These are phyloP conservation scores for Pseudococcus jackbeardsleyi DNA, from an alignment of 2,888 invertebrate genomes.

Conservation along the genomic window DNA sequence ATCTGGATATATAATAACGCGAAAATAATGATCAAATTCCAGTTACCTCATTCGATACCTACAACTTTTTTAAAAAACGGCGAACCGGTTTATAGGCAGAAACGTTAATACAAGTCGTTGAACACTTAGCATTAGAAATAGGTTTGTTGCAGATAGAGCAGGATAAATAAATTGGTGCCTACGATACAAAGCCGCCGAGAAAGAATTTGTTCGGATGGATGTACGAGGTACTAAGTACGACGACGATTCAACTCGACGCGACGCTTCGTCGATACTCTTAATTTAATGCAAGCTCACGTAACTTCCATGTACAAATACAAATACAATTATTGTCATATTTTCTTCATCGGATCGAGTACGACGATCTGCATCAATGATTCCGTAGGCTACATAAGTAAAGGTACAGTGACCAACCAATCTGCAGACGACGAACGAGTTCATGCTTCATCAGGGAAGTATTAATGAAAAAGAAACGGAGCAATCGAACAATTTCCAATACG, in stretches of 20 bases:
- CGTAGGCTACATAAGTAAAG: background rate
- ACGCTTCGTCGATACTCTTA: constrained; percentile 3
- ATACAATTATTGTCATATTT: constrained; percentile 26
- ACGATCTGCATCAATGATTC: constrained; percentile 38
- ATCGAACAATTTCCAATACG: background rate
- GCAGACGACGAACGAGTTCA: background rate
- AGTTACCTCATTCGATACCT: background rate
- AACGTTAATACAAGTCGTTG: background rate
- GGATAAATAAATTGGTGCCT: background rate
- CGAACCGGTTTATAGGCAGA: constrained; percentile 2
- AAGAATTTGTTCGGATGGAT: background rate
- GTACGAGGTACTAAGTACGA: too few relatives aligned
- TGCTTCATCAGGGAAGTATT: constrained; percentile 13
- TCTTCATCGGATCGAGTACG: background rate
- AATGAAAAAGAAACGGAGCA: constrained; percentile 13
- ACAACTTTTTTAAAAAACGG: background rate
- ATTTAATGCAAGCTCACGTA: constrained; percentile 45
- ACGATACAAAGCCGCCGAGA: background rate
- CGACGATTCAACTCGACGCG: background rate
- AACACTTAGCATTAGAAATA: background rate
- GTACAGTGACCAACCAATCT: background rate
- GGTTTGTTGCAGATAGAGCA: constrained; percentile 18
- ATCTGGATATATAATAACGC: constrained; percentile 22
- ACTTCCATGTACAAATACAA: background rate
- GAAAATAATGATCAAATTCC: constrained; percentile 40